phyloP scores from a whole-genome alignment of 2,797 vertebrate species.

The Steatocranus sp. region DNA sequence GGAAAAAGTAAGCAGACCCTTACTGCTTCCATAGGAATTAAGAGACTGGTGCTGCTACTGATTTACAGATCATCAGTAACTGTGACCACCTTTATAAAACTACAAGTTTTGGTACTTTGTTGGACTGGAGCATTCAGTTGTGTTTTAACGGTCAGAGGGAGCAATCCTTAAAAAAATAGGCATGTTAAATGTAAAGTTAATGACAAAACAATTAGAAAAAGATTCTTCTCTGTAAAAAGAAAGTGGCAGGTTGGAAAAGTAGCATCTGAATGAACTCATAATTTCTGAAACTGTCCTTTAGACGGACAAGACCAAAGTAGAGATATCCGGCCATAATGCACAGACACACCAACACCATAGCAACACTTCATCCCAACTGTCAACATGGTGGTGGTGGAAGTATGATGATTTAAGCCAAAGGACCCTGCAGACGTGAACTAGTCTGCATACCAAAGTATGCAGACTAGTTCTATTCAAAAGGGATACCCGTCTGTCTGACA shows the following conservation, averaged over 20 bases:
- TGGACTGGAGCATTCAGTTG: not conserved
- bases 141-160: accelerated
- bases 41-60: not conserved
- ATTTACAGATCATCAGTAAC: not conserved
- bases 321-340: not conserved
- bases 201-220: not conserved
- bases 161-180: not conserved
- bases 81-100: not conserved
- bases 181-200: not conserved
- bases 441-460: not conserved
- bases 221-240: not conserved
- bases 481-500: accelerated
- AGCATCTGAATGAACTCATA: not conserved
- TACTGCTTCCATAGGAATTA: not conserved
- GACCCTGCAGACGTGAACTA: not conserved
- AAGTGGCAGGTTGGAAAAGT: not conserved
- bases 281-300: not conserved
- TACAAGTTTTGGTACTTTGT: not conserved
- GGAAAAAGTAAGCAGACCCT: not conserved
- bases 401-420: not conserved
- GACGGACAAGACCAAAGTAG: not conserved
- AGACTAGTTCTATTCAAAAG: not conserved
- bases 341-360: not conserved
- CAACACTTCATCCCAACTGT: not conserved
- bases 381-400: not conserved